Evolutionary conservation across 2,888 invertebrate species (phyloP).

Genomic region (Eueremaeus valkanovi): DNA sequence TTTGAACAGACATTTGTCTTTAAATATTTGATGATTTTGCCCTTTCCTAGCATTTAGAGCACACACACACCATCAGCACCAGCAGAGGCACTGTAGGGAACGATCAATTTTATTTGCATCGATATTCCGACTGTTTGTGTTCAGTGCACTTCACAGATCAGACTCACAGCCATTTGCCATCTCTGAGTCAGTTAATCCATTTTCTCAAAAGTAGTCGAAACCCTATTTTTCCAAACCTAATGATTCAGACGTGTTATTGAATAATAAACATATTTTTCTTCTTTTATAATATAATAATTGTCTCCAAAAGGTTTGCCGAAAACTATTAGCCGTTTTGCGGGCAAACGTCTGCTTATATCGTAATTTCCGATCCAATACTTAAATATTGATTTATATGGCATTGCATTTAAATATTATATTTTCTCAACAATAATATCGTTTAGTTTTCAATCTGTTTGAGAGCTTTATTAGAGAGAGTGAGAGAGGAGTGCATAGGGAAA

Average conservation of each 20-base stretch:
- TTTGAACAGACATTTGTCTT: constrained; percentile 8
- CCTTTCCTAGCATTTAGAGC: constrained; percentile 26
- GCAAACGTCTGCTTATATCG: background rate
- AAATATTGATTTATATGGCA: constrained; percentile 5
- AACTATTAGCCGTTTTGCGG: background rate
- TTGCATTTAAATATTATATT: constrained; percentile 27
- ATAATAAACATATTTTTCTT: background rate
- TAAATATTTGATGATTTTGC: constrained; percentile 31
- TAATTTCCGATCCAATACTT: constrained; percentile 3
- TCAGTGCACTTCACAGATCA: background rate
- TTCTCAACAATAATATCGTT: background rate
- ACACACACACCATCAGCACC: background rate
- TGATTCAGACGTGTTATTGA: constrained; percentile 23
- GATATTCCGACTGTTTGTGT: constrained; percentile 14
- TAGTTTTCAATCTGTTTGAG: background rate
- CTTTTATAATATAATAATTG: background rate
- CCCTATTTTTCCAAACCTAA: background rate
- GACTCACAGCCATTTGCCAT: constrained; percentile 17
- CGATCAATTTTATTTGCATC: constrained; percentile 36
- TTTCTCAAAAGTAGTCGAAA: background rate
- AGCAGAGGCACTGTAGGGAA: background rate
- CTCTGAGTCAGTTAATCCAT: background rate
- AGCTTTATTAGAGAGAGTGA: too few species aligned
- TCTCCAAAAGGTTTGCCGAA: background rate
- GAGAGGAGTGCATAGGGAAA: too few species aligned